A percentile compares a stretch with the other conserved stretches of the same genome.
These are phyloP conservation scores for Sebastes steindachneri DNA, from an alignment of 2,797 vertebrate genomes.

Conservation along the genomic window DNA sequence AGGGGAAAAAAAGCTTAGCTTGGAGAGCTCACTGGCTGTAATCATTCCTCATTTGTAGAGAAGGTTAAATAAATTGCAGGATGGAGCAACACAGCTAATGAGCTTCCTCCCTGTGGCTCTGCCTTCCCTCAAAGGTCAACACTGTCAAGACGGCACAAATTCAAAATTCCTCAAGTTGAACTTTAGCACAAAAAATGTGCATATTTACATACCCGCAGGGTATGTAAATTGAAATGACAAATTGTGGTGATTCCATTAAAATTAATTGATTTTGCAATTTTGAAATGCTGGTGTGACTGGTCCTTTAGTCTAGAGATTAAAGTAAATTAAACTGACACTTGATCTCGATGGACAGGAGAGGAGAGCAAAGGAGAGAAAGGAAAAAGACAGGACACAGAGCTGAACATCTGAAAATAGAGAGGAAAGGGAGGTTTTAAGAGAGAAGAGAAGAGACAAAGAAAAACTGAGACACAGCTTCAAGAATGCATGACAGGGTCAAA, in stretches of 20 bases:
- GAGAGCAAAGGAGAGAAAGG: background rate
- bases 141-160: background rate
- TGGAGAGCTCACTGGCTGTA: background rate
- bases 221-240: too few species aligned
- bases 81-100: background rate
- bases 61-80: background rate
- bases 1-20: background rate
- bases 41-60: background rate
- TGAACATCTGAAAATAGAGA: background rate
- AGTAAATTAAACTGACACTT: background rate
- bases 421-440: background rate
- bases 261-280: background rate
- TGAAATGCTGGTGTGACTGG: background rate
- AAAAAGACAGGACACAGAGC: background rate
- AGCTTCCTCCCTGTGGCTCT: background rate
- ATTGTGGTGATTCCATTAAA: background rate
- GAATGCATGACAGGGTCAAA: constrained; percentile 49
- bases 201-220: background rate
- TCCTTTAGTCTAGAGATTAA: background rate
- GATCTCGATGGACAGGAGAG: background rate
- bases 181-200: background rate
- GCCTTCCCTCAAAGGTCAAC: background rate
- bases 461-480: constrained; percentile 8
- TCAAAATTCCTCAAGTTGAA: background rate
- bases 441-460: background rate